Percentiles rank a stretch among this genome's conserved stretches.
These are phyloP conservation scores for Hucho hucho DNA, from an alignment of 2,113 vertebrate genomes.

Conservation along the genomic window DNA sequence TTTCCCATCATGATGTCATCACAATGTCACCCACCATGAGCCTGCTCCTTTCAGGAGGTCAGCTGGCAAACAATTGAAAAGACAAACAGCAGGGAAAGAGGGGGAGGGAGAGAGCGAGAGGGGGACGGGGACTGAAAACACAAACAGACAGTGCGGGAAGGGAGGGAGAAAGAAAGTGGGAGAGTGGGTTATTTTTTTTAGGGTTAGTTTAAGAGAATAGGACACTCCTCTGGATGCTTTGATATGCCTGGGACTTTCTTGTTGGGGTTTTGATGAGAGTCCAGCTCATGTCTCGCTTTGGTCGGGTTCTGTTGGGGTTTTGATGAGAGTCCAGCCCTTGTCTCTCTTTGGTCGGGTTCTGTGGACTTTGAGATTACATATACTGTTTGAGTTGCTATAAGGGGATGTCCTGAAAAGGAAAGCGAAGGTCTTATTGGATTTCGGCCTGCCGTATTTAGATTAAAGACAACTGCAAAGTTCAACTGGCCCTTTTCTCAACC, in stretches of 20 bases:
- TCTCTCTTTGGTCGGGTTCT: constrained; percentile 29
- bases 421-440: constrained; percentile 27
- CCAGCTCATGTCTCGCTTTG: constrained; percentile 32
- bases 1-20: constrained; percentile 62
- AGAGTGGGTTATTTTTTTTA: constrained; percentile 7
- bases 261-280: constrained; percentile 36
- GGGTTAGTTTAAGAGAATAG: constrained; percentile 40
- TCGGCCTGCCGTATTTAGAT: background rate
- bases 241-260: constrained; percentile 30
- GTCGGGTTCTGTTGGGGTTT: constrained; percentile 26
- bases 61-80: constrained; percentile 33
- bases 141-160: background rate
- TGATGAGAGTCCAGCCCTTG: constrained; percentile 28
- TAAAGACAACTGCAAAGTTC: constrained; percentile 4
- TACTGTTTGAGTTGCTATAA: constrained; percentile 29
- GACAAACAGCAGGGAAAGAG: background rate
- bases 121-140: background rate
- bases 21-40: constrained; percentile 37
- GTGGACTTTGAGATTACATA: constrained; percentile 29
- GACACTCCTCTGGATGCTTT: constrained; percentile 32
- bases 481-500: background rate
- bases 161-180: background rate
- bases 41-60: constrained; percentile 33
- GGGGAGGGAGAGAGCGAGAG: constrained; percentile 2
- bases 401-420: constrained; percentile 28